Conservation (phyloP, 2,797 vertebrate genomes). For the Heliangelus exortis region DNA sequence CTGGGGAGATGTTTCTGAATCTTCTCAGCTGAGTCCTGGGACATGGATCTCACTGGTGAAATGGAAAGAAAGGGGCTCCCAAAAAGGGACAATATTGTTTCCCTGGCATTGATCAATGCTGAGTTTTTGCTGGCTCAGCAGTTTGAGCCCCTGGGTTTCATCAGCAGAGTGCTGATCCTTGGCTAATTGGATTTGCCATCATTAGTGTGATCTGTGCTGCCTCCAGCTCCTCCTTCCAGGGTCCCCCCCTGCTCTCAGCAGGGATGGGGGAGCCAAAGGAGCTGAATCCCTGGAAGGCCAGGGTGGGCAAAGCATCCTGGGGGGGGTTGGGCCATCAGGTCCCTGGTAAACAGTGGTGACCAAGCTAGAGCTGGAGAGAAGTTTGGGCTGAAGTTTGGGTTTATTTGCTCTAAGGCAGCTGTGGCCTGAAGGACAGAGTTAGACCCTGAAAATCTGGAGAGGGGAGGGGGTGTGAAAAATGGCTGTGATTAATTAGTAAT, state of each 20-base stretch:
- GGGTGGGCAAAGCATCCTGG: background rate
- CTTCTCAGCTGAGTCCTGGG: accelerated
- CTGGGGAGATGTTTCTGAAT: accelerated
- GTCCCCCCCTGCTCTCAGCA: accelerated
- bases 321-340: accelerated
- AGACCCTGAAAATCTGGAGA: background rate
- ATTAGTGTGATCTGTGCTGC: background rate
- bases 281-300: background rate
- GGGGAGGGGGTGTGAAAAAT: background rate
- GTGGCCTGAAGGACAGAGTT: background rate
- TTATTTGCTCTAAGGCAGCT: background rate
- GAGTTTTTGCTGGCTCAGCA: slow-evolving; percentile 53
- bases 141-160: background rate
- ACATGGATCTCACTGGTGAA: background rate
- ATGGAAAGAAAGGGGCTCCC: background rate
- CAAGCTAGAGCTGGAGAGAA: background rate
- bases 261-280: background rate
- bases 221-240: background rate
- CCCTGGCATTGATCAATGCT: background rate
- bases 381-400: accelerated
- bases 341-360: accelerated
- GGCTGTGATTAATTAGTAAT: background rate
- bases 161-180: slow-evolving; percentile 24
- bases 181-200: slow-evolving; percentile 49
- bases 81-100: background rate